Evolutionary conservation across 1,140 invertebrate species (phyloP).

Genomic region (Diorhabda elongata): DNA sequence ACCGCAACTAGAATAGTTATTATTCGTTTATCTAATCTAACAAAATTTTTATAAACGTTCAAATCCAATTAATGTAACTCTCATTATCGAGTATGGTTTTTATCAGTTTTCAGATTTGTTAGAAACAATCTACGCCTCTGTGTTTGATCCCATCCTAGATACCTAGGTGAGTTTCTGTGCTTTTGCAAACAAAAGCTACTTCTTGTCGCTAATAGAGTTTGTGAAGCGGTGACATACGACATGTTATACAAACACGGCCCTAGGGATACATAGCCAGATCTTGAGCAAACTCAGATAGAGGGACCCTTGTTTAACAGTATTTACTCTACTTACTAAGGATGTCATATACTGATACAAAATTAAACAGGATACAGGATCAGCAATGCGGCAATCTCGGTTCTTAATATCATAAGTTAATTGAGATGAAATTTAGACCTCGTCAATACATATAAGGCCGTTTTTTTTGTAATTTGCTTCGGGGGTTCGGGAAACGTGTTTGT

Average conservation of each 20-base stretch:
- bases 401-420: neutral
- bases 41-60: too few species aligned
- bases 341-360: slow-evolving; percentile 19
- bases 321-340: slow-evolving; percentile 18
- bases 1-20: too few species aligned
- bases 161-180: slow-evolving; percentile 28
- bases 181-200: slow-evolving; percentile 38
- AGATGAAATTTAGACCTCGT: slow-evolving; percentile 9
- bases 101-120: too few species aligned
- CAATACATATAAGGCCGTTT: neutral
- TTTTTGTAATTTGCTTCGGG: too few species aligned
- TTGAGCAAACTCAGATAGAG: slow-evolving; percentile 21
- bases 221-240: slow-evolving; percentile 42
- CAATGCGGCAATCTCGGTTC: slow-evolving; percentile 2
- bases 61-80: too few species aligned
- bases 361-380: slow-evolving; percentile 10
- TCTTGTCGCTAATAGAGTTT: slow-evolving; percentile 45
- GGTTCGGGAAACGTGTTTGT: too few species aligned
- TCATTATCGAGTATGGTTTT: too few species aligned
- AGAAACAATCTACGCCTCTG: neutral
- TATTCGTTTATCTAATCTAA: too few species aligned
- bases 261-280: slow-evolving; percentile 20
- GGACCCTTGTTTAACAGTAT: slow-evolving; percentile 20
- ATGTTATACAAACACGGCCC: slow-evolving; percentile 39
- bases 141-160: slow-evolving; percentile 14